Percentiles rank a stretch among this genome's conserved stretches.
phyloP scores from a whole-genome alignment of 2,888 invertebrate species.

The Erebia palarica region DNA sequence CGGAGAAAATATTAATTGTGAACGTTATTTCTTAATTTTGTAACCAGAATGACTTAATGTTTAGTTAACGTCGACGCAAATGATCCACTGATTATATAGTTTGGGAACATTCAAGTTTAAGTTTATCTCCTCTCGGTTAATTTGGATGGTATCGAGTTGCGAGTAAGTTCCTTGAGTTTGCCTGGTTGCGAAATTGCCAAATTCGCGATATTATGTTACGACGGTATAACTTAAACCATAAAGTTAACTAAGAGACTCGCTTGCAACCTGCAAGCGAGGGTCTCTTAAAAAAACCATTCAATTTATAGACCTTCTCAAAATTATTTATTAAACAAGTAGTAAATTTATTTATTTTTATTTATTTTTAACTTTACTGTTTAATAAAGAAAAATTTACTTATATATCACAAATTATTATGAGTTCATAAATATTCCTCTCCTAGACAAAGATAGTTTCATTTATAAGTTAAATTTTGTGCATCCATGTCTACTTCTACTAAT shows the following conservation, averaged over 20 bases:
- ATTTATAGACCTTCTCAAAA: no score
- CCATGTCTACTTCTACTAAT: no score
- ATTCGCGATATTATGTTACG: conserved; percentile 21
- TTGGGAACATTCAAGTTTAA: conserved; percentile 26
- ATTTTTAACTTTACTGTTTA: no score
- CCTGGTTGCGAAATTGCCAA: conserved; percentile 27
- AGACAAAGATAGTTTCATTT: no score
- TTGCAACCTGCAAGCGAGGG: not conserved
- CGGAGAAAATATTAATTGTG: not conserved
- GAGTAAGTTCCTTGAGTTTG: conserved; percentile 24
- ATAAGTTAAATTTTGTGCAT: no score
- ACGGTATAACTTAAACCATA: conserved; percentile 31
- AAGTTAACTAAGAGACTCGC: conserved; percentile 10
- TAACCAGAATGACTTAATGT: conserved; percentile 6
- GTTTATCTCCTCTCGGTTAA: conserved; percentile 24
- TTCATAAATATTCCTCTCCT: no score
- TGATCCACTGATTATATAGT: conserved; percentile 15
- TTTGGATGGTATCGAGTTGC: conserved; percentile 25
- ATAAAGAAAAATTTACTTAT: no score
- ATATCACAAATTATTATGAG: no score
- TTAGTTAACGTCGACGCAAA: conserved; percentile 8
- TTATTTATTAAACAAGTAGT: no score
- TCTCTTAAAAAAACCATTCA: not conserved
- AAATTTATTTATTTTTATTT: no score
- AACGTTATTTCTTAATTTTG: conserved; percentile 12